Conservation (phyloP, 2,888 invertebrate species). For the Xestia xanthographa region DNA sequence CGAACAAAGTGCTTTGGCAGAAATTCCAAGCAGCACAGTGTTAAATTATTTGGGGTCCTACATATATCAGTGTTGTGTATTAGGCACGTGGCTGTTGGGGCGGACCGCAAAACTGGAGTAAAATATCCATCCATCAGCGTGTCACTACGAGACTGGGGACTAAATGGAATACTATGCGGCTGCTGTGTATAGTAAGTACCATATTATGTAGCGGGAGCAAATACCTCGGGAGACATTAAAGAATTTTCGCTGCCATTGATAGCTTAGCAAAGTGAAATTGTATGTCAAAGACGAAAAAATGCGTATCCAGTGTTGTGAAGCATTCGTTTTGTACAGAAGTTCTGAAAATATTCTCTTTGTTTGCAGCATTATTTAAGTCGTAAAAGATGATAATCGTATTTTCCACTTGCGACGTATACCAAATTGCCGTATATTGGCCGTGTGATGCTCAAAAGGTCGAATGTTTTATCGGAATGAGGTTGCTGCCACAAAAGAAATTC, state of each 20-base stretch:
- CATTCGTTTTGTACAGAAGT: conserved; percentile 8
- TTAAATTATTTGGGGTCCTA: conserved; percentile 47
- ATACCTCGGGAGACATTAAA: conserved; percentile 46
- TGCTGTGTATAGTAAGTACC: conserved; percentile 28
- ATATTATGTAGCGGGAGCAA: conserved; percentile 27
- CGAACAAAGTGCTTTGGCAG: conserved; percentile 27
- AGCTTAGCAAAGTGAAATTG: conserved; percentile 40
- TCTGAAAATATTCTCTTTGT: conserved; percentile 27
- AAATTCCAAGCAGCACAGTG: conserved; percentile 35
- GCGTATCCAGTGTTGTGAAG: conserved; percentile 20
- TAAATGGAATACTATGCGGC: conserved; percentile 53
- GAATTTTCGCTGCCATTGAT: conserved; percentile 34
- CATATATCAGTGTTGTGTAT: conserved; percentile 41
- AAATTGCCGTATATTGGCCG: conserved; percentile 7
- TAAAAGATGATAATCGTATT: conserved; percentile 21
- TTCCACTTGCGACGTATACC: not conserved
- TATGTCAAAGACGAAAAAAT: conserved; percentile 32
- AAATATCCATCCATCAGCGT: conserved; percentile 63
- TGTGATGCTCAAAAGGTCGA: conserved; percentile 10
- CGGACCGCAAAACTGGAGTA: conserved; percentile 52
- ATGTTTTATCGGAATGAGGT: conserved; percentile 1
- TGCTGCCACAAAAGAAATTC: conserved; percentile 1
- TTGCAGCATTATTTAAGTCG: conserved; percentile 12
- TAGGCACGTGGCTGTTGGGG: conserved; percentile 38
- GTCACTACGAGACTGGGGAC: conserved; percentile 54